Evolutionary conservation across 2,888 invertebrate species (phyloP).

Genomic region (Ernsta delagoae): DNA sequence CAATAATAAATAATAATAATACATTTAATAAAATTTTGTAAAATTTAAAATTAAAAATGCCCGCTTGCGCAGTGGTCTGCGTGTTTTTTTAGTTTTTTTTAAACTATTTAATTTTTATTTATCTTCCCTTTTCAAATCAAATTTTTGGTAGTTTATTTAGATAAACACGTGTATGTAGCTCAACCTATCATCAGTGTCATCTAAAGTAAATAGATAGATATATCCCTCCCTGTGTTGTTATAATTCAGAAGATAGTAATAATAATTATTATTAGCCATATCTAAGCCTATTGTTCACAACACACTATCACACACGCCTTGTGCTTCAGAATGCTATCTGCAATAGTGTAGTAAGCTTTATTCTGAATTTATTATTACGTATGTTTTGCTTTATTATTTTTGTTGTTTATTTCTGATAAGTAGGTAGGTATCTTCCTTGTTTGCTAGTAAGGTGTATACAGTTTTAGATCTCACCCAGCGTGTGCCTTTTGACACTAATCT

Average conservation of each 20-base stretch:
- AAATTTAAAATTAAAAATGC: too few relatives aligned
- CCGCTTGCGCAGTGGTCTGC: too few relatives aligned
- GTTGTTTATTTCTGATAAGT: not conserved
- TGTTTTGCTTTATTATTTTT: not conserved
- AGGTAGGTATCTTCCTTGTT: not conserved
- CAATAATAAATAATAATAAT: too few relatives aligned
- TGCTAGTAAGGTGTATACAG: too few relatives aligned
- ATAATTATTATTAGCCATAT: constrained; percentile 15
- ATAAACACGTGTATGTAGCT: constrained; percentile 6
- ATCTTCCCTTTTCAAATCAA: not conserved
- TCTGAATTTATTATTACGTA: constrained; percentile 5
- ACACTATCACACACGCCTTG: not conserved
- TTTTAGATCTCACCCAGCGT: too few relatives aligned
- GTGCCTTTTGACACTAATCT: too few relatives aligned
- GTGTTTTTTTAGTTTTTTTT: too few relatives aligned
- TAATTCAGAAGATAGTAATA: constrained; percentile 12
- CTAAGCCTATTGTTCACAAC: constrained; percentile 13
- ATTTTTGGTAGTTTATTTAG: not conserved
- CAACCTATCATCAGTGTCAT: constrained; percentile 11
- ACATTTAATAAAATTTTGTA: too few relatives aligned
- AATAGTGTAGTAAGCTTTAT: constrained; percentile 3
- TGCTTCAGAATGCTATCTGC: not conserved
- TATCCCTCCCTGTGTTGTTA: too few relatives aligned
- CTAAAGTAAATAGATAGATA: constrained; percentile 11
- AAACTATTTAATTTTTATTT: too few relatives aligned